Conservation (phyloP, 2,113 vertebrate genomes). For the Callocephalon fimbriatum region DNA sequence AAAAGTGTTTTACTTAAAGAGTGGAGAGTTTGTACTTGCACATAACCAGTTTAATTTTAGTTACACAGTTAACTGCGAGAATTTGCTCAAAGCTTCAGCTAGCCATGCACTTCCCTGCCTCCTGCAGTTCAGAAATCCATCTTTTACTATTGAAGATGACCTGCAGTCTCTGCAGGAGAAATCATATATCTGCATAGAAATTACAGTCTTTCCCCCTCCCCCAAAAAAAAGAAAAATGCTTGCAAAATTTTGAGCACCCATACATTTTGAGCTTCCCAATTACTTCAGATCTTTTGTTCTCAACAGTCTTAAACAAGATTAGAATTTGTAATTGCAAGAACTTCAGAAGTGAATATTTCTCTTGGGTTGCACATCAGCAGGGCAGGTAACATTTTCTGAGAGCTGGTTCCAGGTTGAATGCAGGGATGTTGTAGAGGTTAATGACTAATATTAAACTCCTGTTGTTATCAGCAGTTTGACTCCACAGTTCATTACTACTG, state of each 20-base stretch:
- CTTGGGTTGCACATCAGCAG: not conserved
- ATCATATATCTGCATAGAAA: not conserved
- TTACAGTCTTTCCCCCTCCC: not conserved
- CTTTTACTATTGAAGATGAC: not conserved
- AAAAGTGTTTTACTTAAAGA: not conserved
- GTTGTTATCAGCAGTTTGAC: constrained; percentile 30
- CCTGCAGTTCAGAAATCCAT: constrained; percentile 11
- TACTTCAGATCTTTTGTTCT: not conserved
- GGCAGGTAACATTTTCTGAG: not conserved
- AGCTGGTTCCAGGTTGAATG: not conserved
- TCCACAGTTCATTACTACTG: constrained; percentile 37
- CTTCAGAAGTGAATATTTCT: not conserved
- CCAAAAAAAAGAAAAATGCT: not conserved
- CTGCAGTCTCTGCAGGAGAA: not conserved
- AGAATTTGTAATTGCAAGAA: not conserved
- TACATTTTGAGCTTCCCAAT: not conserved
- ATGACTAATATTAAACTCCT: constrained; percentile 37
- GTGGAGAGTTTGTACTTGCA: not conserved
- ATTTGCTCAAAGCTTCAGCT: not conserved
- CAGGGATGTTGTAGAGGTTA: constrained; percentile 25
- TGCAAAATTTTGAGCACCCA: not conserved
- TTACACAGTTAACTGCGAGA: not conserved
- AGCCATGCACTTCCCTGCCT: not conserved
- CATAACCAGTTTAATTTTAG: not conserved
- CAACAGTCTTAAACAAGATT: not conserved